A percentile compares a stretch with the other conserved stretches of the same genome.
Conservation (phyloP, 2,113 vertebrate species). For the Plecturocebus donacophilus region DNA sequence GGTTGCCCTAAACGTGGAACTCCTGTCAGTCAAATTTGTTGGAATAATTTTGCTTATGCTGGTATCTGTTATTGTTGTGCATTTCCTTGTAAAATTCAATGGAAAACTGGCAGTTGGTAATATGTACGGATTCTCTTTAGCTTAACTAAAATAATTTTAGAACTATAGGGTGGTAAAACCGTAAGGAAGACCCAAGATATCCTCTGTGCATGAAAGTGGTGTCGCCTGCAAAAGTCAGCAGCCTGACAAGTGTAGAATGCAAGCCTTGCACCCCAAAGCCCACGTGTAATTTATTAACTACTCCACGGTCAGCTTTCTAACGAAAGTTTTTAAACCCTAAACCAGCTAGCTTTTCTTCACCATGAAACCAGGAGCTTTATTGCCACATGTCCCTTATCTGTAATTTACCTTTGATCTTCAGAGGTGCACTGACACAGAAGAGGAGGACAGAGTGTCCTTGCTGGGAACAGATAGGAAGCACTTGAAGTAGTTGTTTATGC, state of each 20-base stretch:
- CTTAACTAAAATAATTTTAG: neutral
- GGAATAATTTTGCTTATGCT: neutral
- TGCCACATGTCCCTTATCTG: neutral
- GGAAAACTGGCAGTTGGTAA: neutral
- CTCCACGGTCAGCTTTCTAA: neutral
- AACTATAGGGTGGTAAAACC: neutral
- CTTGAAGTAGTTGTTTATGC: neutral
- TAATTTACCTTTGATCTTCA: neutral
- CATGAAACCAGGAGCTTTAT: too few relatives aligned
- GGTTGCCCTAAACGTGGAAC: neutral
- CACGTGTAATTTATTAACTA: neutral
- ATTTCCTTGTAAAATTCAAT: neutral
- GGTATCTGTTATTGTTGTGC: neutral
- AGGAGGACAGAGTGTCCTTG: neutral
- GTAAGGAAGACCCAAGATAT: neutral
- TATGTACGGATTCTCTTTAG: neutral
- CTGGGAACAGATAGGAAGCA: fast-evolving
- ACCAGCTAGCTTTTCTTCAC: neutral
- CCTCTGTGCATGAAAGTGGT: neutral
- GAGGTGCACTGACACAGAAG: neutral
- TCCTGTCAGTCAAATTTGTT: neutral
- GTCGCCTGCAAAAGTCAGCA: too few relatives aligned
- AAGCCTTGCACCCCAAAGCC: too few relatives aligned
- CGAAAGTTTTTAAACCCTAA: too few relatives aligned
- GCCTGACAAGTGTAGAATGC: neutral